Evolutionary conservation across 2,113 vertebrate species (phyloP), one percentile per base, ranked within the genome.

Genomic region (Anguilla japonica): DNA sequence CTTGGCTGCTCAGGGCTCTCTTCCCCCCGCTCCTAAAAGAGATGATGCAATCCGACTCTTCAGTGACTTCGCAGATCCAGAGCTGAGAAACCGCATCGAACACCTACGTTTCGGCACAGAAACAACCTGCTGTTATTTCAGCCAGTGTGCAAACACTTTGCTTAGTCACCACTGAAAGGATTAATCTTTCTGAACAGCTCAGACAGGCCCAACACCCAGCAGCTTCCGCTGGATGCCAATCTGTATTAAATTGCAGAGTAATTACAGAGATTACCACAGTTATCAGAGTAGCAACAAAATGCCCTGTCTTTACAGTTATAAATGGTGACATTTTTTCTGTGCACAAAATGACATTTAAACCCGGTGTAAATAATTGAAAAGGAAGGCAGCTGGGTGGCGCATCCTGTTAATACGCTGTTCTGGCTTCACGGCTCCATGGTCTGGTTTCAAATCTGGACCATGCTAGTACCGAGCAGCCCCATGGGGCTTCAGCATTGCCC

Each of bases 31-130:
- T 22, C 46, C 46, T 5, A 29, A 14, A 26, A 50, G 41, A 50
- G 81, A 53, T 82, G 81, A 53, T 50, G 43, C 53, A 82, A 50
- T 50, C n/a, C 80, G n/a, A n/a, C 26, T 82, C 46, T 29, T 43
- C 5, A 6, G 13, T 50, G 41, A 50, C 46, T 82, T 50, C 4
- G 22, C 26, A 22, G 26, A 29, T 50, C 81, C 22, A 3, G 9
- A n/a, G 81, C 81, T 29, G 41, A 50, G n/a, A 29, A 53, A 29
- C 5, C 1, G 41, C 9, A 82, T 29, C 41, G 15, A 82, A 82
- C 22, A 22, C 20, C 26, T 8, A 50, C 41, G n/a, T 75, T 26
- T 75, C n/a, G 34, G 71, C 71, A 13, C 26, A n/a, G 71, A 26
- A 75, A 75, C n/a, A 34, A 75, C 26, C 71, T 34, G 71, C 26